Conservation (phyloP, 2,888 invertebrate genomes). For the Anthophora plumipes region DNA sequence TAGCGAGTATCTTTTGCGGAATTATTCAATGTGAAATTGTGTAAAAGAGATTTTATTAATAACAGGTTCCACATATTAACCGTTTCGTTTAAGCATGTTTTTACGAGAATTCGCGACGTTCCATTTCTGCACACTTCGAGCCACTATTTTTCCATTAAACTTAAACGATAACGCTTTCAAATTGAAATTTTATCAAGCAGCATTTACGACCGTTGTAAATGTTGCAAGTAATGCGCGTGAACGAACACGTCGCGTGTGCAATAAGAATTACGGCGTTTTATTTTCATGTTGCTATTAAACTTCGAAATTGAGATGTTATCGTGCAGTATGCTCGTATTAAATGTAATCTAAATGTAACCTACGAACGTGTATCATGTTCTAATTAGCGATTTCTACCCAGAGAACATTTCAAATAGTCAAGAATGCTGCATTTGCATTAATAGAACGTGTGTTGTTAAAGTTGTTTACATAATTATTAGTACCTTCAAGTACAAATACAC, state of each 20-base stretch:
- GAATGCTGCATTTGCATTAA: background rate
- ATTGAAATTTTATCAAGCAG: conserved; percentile 28
- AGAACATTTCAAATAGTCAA: background rate
- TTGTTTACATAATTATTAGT: background rate
- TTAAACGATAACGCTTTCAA: conserved; percentile 6
- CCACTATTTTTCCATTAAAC: background rate
- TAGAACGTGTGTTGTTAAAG: background rate
- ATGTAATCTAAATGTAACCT: conserved; percentile 22
- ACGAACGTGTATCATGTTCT: conserved; percentile 13
- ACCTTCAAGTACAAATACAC: background rate
- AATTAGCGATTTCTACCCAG: conserved; percentile 22
- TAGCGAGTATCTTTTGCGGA: background rate
- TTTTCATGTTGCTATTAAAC: conserved; percentile 35
- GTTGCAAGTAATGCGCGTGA: conserved; percentile 24
- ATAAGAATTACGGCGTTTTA: conserved; percentile 33
- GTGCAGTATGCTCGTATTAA: conserved; percentile 9
- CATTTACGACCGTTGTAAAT: conserved; percentile 16
- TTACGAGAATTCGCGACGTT: background rate
- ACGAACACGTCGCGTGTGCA: conserved; percentile 29
- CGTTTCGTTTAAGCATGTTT: background rate
- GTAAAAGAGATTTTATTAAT: conserved; percentile 1
- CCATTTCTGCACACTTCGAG: conserved; percentile 1
- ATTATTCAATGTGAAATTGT: background rate
- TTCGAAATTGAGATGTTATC: conserved; percentile 40
- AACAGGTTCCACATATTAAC: background rate